Evolutionary conservation across 1,140 invertebrate genomes (phyloP), one percentile per base, ranked within the genome.

Genomic region (Euglossa dilemma): DNA sequence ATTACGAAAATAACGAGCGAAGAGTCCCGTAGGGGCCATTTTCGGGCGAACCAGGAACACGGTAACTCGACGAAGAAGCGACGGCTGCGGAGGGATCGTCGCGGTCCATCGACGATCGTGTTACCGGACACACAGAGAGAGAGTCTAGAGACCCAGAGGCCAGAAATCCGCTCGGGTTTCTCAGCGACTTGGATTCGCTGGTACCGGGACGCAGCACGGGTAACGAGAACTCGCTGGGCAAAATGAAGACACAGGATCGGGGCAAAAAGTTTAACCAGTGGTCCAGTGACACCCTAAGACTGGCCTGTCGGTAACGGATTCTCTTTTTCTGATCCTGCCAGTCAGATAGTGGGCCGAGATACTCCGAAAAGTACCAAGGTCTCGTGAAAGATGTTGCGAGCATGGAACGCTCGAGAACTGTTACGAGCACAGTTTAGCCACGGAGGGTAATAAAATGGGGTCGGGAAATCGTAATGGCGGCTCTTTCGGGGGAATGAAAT

Each of bases 111-210:
- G 74, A 84, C 63, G 84, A 88, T 88, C 87, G 71, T 81, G 80
- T 90, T 88, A 88, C 87, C 63, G 57, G 54, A 71, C 64, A 57
- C 81, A 45, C n/a, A n/a, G n/a, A n/a, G 59, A 50, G 36, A 36
- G 59, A 50, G 50, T 45, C 61, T 82, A 85, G 52, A 80, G 36
- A 36, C 36, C 25, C 72, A n/a, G n/a, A n/a, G 67, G 28, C 45
- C 59, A 82, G 76, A 87, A 81, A 87, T 80, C 85, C 77, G 73
- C 87, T 88, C 88, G 83, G 69, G 83, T 88, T 87, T 85, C 88
- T 57, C 69, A 36, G 66, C 57, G 25, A 47, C 85, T 47, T 85
- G 47, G 52, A 87, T 80, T 71, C 59, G 67, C 66, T 12, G 12
- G 20, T 5, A 9, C 36, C 61, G 66, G 47, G 61, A 59, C 80